Evolutionary conservation across 1,140 invertebrate genomes (phyloP).

Genomic region (Magallana ariakensis): DNA sequence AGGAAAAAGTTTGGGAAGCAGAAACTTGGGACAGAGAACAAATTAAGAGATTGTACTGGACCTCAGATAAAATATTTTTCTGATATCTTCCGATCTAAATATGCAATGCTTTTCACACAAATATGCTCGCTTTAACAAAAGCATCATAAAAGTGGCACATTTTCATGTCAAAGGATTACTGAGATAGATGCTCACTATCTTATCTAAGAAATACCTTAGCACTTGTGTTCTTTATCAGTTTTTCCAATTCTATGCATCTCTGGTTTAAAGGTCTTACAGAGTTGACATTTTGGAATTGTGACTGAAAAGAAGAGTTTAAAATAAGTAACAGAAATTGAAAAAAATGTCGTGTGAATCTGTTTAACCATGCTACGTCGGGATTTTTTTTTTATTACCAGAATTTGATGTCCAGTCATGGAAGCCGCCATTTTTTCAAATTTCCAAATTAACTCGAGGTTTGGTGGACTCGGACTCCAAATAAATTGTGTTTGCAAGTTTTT

Average conservation of each 20-base stretch:
- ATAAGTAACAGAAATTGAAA: conserved; percentile 73
- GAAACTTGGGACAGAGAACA: no score
- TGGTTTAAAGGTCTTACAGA: conserved; percentile 53
- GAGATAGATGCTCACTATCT: no score
- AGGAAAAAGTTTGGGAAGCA: no score
- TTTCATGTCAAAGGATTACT: no score
- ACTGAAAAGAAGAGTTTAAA: conserved; percentile 73
- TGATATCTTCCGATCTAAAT: no score
- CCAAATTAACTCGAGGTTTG: not conserved
- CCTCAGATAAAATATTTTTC: no score
- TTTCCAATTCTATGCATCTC: conserved; percentile 60
- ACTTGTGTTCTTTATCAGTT: conserved; percentile 63
- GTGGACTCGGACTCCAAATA: not conserved
- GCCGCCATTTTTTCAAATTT: conserved; percentile 21
- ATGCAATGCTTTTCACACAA: no score
- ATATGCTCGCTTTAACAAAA: no score
- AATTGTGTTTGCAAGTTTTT: not conserved
- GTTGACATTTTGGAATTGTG: conserved; percentile 66
- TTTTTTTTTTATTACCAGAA: not conserved
- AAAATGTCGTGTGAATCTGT: not conserved
- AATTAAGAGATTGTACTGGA: no score
- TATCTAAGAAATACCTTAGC: conserved; percentile 60
- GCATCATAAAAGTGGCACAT: no score
- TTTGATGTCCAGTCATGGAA: conserved; percentile 15
- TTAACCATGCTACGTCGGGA: not conserved